Evolutionary conservation across 2,797 vertebrate genomes (phyloP), one percentile per base, ranked within the genome.

Genomic region (Melopsittacus undulatus): DNA sequence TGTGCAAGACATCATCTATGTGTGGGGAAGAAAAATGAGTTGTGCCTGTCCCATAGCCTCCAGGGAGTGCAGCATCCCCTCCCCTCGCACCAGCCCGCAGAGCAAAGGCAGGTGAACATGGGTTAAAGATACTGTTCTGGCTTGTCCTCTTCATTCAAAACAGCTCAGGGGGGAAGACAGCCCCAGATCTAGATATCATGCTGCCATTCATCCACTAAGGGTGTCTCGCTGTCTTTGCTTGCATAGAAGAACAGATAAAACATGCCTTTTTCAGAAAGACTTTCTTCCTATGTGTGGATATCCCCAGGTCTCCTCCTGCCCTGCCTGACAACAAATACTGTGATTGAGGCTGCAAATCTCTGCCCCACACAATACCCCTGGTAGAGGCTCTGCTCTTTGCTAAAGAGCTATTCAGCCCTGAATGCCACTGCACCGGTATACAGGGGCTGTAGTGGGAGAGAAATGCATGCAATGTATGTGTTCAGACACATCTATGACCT

Each of bases 401-500:
- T 96, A 92, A 96, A 91, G 88, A 94, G 86, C 80, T 66, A 1
- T 68, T 87, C 93, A 74, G 92, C 92, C 76, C 30, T 1, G 36
- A 52, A 56, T 74, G 74, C 85, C 56, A 89, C 36, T 2, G 0
- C 54, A 14, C 80, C 57, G 61, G 75, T 23, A 64, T 72, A 14
- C 59, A 68, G 88, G 46, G 90, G 43, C 81, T 36, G 56, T 30
- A 38, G 40, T 32, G 59, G 79, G 29, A 90, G 45, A 87, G 72
- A 80, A 70, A 90, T 32, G 4, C 67, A 27, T 56, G 42, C 68
- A 48, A 45, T 87, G 80, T 45, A 90, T 87, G 78, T 85, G 68
- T 84, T 95, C 95, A 96, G 93, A 83, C 94, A 83, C 19, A 36
- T 83, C 92, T n/a, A 64, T 8, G 7, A 66, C 19, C 90, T 96